phyloP scores from a whole-genome alignment of 1,140 invertebrate species.

The Drosophila bifasciata region DNA sequence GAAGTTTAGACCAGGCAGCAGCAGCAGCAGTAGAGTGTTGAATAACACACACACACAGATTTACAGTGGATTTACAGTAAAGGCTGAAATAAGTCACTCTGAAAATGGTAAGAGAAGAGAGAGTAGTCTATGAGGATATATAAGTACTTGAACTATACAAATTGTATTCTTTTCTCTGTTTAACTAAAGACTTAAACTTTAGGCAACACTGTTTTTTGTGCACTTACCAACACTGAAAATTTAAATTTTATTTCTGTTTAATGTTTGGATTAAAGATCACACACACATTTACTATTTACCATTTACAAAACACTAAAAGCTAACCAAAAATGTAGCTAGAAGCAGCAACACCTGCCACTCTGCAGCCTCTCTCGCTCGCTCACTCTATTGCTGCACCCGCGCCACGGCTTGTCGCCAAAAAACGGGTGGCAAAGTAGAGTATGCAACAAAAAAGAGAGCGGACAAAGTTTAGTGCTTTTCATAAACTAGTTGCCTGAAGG shows the following conservation, averaged over 20 bases:
- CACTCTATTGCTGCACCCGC: neutral
- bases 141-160: no score
- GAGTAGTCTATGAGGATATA: no score
- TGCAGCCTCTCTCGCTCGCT: constrained; percentile 3
- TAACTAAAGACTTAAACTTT: no score
- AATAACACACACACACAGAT: constrained; percentile 11
- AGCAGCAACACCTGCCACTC: constrained; percentile 37
- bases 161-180: no score
- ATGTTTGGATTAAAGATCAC: no score
- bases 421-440: constrained; percentile 11
- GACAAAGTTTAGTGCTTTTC: constrained; percentile 70
- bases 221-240: neutral
- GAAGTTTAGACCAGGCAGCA: no score
- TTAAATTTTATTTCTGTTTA: neutral
- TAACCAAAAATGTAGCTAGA: constrained; percentile 4
- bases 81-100: constrained; percentile 15
- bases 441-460: constrained; percentile 50
- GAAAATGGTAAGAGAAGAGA: no score
- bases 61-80: neutral
- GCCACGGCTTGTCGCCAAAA: constrained; percentile 1
- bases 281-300: no score
- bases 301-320: neutral
- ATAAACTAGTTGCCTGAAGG: constrained; percentile 62
- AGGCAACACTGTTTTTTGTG: no score
- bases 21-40: neutral